These are phyloP conservation scores for Archips xylosteana DNA, from an alignment of 2,888 invertebrate genomes.

Conservation along the genomic window DNA sequence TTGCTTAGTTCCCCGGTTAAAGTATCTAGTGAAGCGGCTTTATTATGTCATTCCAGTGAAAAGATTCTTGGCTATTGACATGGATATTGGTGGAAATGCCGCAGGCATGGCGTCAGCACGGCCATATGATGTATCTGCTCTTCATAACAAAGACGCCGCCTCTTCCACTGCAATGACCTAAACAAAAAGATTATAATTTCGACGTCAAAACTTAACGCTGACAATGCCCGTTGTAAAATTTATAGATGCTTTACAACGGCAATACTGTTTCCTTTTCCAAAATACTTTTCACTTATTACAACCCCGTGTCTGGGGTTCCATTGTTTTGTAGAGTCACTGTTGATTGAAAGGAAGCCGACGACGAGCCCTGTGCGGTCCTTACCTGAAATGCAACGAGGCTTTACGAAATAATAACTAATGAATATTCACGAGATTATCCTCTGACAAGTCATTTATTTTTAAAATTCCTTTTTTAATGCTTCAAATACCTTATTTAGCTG, in stretches of 20 bases:
- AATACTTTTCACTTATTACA: conserved; percentile 59
- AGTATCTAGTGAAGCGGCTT: background rate
- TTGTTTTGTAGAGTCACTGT: conserved; percentile 60
- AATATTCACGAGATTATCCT: conserved; percentile 59
- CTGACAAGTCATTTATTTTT: conserved; percentile 35
- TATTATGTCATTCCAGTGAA: conserved; percentile 16
- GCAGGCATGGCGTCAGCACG: conserved; percentile 48
- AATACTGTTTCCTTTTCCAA: conserved; percentile 50
- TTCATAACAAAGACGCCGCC: conserved; percentile 59
- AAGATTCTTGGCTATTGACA: conserved; percentile 25
- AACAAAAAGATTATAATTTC: conserved; percentile 63
- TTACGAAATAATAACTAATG: conserved; percentile 50
- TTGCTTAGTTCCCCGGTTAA: background rate
- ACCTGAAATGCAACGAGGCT: conserved; percentile 54
- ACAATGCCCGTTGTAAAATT: conserved; percentile 71
- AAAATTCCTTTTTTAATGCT: conserved; percentile 12
- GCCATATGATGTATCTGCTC: conserved; percentile 49
- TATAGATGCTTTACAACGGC: conserved; percentile 63
- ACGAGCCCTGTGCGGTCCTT: conserved; percentile 56
- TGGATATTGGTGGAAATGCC: conserved; percentile 49
- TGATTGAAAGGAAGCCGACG: conserved; percentile 66
- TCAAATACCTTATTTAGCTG: conserved; percentile 4
- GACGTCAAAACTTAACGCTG: conserved; percentile 54
- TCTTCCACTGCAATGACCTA: conserved; percentile 49
- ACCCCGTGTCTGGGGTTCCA: conserved; percentile 50